Evolutionary conservation across 2,888 invertebrate species (phyloP).

Genomic region (Ephialtes manifestator): DNA sequence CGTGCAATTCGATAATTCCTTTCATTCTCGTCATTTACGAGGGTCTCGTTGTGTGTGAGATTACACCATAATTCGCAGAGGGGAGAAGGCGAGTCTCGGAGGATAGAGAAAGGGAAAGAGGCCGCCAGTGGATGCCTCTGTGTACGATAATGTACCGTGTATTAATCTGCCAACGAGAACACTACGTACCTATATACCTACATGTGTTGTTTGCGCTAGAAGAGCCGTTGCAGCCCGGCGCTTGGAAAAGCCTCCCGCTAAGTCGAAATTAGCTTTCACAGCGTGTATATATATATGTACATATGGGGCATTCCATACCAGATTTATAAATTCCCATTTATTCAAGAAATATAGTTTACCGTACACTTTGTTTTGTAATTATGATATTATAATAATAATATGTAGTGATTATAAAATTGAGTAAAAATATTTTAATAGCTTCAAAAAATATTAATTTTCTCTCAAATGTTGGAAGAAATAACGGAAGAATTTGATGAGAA

Average conservation of each 20-base stretch:
- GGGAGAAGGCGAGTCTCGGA: background rate
- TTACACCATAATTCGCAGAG: conserved; percentile 61
- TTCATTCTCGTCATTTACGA: conserved; percentile 62
- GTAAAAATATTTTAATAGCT: no score
- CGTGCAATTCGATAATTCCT: conserved; percentile 62
- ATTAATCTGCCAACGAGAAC: conserved; percentile 53
- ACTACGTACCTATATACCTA: conserved; percentile 11
- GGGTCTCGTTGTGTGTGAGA: conserved; percentile 58
- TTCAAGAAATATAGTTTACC: no score
- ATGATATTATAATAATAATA: no score
- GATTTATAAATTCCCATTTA: no score
- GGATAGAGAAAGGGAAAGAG: conserved; percentile 22
- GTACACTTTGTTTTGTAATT: no score
- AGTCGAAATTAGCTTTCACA: conserved; percentile 60
- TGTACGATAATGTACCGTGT: conserved; percentile 58
- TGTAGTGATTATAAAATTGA: no score
- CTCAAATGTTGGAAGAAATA: no score
- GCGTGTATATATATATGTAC: background rate
- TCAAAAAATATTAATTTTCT: no score
- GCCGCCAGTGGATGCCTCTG: conserved; percentile 29
- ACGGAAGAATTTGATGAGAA: no score
- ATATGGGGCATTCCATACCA: no score
- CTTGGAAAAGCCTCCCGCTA: conserved; percentile 22
- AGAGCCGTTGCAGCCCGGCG: conserved; percentile 10
- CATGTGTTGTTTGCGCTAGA: conserved; percentile 38